Evolutionary conservation across 2,888 invertebrate species (phyloP), one percentile per base, ranked within the genome.

Genomic region (Melipona beecheii): DNA sequence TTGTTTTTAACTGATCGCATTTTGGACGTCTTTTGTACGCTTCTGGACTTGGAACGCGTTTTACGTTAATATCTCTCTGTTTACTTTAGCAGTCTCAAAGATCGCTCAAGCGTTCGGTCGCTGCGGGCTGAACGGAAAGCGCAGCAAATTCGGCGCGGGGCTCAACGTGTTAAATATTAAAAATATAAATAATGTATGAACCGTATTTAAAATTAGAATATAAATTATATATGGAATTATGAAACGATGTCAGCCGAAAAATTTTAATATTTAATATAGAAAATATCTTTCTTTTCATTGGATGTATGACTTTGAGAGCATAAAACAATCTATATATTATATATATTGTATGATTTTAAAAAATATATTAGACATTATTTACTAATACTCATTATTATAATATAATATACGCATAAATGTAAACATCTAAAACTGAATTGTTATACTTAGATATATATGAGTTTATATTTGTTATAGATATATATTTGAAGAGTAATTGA

Each of bases 311-410:
- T 9, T 36, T 36, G 36, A 36, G 9, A 36, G 36, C 9, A 36
- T 36, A 9, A 36, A 36, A 36, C 36, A 36, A 36, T 36, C 36
- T 9, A 36, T 9, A 36, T 36, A 36, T 36, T 36, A 9, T 36
- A 36, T 36, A 36, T 1, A 36, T 56, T 56, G 21, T n/a, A 64
- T 27, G 19, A 2, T 31, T 64, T 66, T 27, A 15, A 74, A 49
- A 60, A 21, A 66, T 19, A 27, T 31, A 21, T 79, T 69, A 69
- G 75, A 15, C 27, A 15, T 62, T 79, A 56, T 49, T 69, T 76
- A 75, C 70, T 19, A 64, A 76, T 79, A 56, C 75, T 79, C 75
- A 75, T 79, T 64, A 75, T 31, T n/a, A 49, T 79, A 56, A 31
- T 31, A 62, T 43, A 58, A 52, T 43, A 13, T 17, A 24, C 52